Base-by-base conservation (phyloP, 1,140 invertebrate genomes). In the Ceratina calcarata region DNA sequence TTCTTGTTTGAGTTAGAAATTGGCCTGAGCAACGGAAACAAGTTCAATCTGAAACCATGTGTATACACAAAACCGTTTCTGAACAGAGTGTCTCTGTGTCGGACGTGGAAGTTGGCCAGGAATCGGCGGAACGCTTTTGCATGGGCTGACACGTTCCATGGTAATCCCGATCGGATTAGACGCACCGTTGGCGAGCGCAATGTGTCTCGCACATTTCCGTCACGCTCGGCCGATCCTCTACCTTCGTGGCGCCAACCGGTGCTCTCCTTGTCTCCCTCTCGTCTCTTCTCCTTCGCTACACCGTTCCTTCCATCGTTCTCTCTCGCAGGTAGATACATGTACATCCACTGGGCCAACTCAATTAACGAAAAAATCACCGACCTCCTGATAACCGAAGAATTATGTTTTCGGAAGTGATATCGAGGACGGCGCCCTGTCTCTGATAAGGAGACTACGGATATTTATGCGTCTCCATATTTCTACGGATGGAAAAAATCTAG, bases 171-270 rank as follows among this genome's bases (percentile, higher is more conserved):
- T 83, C 81, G 82, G 87, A 88, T 88, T 83, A 88, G 78, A 88
- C 73, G 87, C 83, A 86, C 83, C 78, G 84, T 88, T 89, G 83
- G 83, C 80, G 76, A 85, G 81, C 78, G 80, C 86, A 80, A 85
- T 89, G 88, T 89, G 87, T 89, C 85, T 89, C 83, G 86, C 84
- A 88, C 88, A 89, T 89, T 88, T 87, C 75, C 79, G 85, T 88
- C 74, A 89, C 83, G 88, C 82, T 84, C 71, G 79, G 80, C 70
- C 84, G 84, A 89, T 85, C 77, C 73, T 86, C 64, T 78, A 70
- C 77, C 77, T 86, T 53, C 73, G 55, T 78, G 84, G 81, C 84
- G 81, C 85, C 81, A 83, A 61, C 76, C 86, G 76, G 62, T 68
- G 71, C 70, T 69, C 76, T 55, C 67, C 51, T 20, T 71, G 58